Base-by-base conservation (phyloP, 2,797 vertebrate genomes). In the Sparidentex hasta region DNA sequence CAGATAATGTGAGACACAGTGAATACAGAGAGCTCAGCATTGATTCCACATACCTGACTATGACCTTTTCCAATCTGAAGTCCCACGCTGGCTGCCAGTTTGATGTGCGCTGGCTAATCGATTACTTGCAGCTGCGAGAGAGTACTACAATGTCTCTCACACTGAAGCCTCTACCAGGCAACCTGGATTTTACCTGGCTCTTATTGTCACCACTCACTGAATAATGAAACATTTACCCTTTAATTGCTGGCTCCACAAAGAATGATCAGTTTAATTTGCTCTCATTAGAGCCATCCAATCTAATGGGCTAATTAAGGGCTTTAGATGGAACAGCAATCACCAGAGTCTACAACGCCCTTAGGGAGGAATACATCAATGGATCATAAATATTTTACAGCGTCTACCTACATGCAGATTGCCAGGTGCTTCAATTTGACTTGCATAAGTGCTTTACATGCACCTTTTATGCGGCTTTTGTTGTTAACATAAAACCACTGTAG, bases 31-130 rank as follows among this genome's bases (percentile, higher is more conserved):
- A 86, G 87, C 75, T 87, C 76, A 71, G 83, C 90, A 94, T 95
- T 90, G 93, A 95, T 95, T 92, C 78, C 88, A 77, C 82, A 84
- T 77, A 90, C 91, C 89, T 92, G 91, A 88, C 92, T 69, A 79
- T 95, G 94, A 95, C 94, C 95, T 95, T 95, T 95, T 93, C 86
- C 79, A 85, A 80, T 93, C 82, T 86, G 67, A 87, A 90, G 91
- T 91, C 88, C 80, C 86, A 81, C 66, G 44, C 87, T 65, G 67
- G 87, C 87, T 88, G 81, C 83, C 84, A 83, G 90, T 90, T 92
- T 93, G 91, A 93, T 93, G 91, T n/a, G 85, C 83, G 83, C 82
- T 11, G 16, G 64, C 75, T 84, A 86, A 95, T 95, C 93, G 84
- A 95, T 96, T 71, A 61, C 72, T 78, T 72, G 33, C 29, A 61